Evolutionary conservation across 2,797 vertebrate genomes (phyloP), one percentile per base, ranked within the genome.

Genomic region (Acanthurus lineatus): DNA sequence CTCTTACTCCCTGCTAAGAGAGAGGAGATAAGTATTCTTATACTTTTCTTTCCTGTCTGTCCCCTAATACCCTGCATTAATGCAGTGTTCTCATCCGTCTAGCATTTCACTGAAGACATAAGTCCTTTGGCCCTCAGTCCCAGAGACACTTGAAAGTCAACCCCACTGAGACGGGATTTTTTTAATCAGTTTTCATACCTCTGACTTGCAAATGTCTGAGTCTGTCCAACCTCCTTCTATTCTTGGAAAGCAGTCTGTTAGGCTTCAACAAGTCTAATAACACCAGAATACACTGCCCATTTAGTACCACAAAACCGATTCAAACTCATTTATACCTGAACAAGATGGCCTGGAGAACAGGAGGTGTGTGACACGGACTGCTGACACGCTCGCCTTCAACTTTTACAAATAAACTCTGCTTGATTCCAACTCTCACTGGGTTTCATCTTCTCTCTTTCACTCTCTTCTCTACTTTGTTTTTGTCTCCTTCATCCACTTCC

Each of bases 391-490:
- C 35, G 11, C 59, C 60, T 57, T 52, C 62, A 64, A 61, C 16
- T 67, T 83, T 72, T 82, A 17, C 65, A 82, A 79, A 86, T 85
- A 68, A 88, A 73, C 72, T 58, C 49, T 64, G 12, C 88, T 79
- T 88, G 67, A 81, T 69, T 73, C 65, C 1, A 11, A 17, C 68
- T 69, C 63, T 69, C 70, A 56, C 84, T 89, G 77, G 81, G 76
- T 79, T 81, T 84, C 22, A 54, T 76, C 56, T 70, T 74, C 69
- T 67, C 58, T 79, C 47, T 59, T 70, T 62, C 19, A 51, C 44
- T 73, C 22, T 78, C 67, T 16, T 45, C 20, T 79, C 19, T 9
- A 42, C 40, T 12, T 5, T 42, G 9, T 42, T 9, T 32, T 12
- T 42, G 9, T 42, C 40, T 42, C 40, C 40, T 12, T 42, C 40